Evolutionary conservation across 2,797 vertebrate genomes (phyloP).

Genomic region (Macroramphosus scolopax): DNA sequence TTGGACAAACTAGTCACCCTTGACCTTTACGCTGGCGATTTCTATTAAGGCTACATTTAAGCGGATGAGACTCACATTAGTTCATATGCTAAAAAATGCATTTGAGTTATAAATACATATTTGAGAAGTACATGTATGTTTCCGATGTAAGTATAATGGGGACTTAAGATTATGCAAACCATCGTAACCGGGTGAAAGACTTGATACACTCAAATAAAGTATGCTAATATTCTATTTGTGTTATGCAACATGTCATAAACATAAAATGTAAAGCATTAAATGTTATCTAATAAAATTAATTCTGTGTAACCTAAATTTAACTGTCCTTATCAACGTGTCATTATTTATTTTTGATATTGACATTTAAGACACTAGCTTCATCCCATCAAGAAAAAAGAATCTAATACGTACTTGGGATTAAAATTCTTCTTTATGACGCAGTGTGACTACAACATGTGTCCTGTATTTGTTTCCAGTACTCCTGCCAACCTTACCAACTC

Average conservation of each 20-base stretch:
- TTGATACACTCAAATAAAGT: no score
- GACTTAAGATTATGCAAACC: slow-evolving; percentile 32
- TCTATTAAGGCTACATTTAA: no score
- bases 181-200: slow-evolving; percentile 7
- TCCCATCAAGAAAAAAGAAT: background rate
- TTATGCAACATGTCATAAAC: no score
- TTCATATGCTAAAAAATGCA: slow-evolving; percentile 17
- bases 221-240: no score
- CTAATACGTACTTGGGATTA: background rate
- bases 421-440: slow-evolving; percentile 16
- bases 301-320: background rate
- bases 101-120: slow-evolving; percentile 8
- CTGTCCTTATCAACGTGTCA: background rate
- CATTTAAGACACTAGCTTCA: no score
- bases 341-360: slow-evolving; percentile 2
- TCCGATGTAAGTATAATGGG: slow-evolving; percentile 15
- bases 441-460: slow-evolving; percentile 48
- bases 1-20: slow-evolving; percentile 45
- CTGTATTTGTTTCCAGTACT: slow-evolving; percentile 72
- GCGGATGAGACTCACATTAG: slow-evolving; percentile 10
- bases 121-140: slow-evolving; percentile 17
- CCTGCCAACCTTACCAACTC: slow-evolving; percentile 51
- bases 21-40: slow-evolving; percentile 44
- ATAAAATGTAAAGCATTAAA: no score
- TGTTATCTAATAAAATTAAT: slow-evolving; percentile 18